Evolutionary conservation across 2,888 invertebrate species (phyloP), one percentile per base, ranked within the genome.

Genomic region (Micoletzkya japonica): DNA sequence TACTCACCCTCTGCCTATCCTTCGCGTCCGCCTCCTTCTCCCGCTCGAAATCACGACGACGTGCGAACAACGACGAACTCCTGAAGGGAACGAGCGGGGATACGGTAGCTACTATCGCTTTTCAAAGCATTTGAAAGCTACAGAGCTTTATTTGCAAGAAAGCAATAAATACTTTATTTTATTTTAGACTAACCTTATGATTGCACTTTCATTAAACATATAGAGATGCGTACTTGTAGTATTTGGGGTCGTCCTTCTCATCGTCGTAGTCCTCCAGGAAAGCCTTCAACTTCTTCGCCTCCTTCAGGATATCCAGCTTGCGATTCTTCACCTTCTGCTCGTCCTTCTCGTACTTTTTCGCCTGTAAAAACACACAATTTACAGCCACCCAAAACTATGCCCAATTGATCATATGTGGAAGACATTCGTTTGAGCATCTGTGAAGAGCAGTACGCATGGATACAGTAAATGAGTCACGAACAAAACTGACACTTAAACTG

Each of bases 221-320:
- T n/a, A n/a, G n/a, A n/a, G n/a, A n/a, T 50, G 85, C 88, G 87
- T 85, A 90, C 91, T 93, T 94, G 89, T 96, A 98, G 88, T 93
- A 98, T 88, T 96, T 96, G 61, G 92, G 90, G 87, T 98, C 98
- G 87, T 97, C 95, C 67, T 95, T 89, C 87, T 96, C 95, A 87
- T 98, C 98, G 85, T 97, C 96, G 86, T 99, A 99, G 87, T 98
- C 97, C 88, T 98, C 98, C 2, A 98, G 90, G 87, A 99, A 99
- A 88, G 96, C 94, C 87, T 95, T 94, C 69, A 98, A 89, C 56
- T 93, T 90, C 87, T 93, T 93, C 0, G 95, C 95, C 87, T 98
- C 97, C 72, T 91, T 90, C 37, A 78, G 77, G 17, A 76, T 49
- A 1, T 61, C 71, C 68, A 76, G 76, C 67, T 92, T 91, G 30